Conservation (phyloP, 37 sponge, comb jelly and placozoan species). For the Tethya wilhelma region DNA sequence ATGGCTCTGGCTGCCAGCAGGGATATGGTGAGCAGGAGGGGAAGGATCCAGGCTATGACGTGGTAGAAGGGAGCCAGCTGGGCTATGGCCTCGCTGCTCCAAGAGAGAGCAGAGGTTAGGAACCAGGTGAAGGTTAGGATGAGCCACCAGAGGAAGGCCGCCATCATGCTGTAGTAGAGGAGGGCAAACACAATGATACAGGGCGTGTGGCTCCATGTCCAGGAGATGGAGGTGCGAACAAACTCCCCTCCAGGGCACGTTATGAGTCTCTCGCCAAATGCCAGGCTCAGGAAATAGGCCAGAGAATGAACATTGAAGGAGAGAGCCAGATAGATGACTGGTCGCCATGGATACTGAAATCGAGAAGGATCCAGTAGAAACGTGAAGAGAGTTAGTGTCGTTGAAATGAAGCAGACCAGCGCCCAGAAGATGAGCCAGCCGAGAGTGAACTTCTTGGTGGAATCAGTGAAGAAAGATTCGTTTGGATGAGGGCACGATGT, state of each 20-base stretch:
- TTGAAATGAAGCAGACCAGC: constrained; percentile 77
- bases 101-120: constrained; percentile 80
- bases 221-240: constrained; percentile 27
- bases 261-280: constrained; percentile 51
- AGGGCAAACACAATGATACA: constrained; percentile 66
- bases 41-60: constrained; percentile 74
- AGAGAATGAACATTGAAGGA: constrained; percentile 75
- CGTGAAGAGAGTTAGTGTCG: constrained; percentile 78
- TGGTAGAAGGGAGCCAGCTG: constrained; percentile 78
- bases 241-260: constrained; percentile 56
- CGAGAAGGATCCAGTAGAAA: constrained; percentile 77
- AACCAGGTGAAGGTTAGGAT: constrained; percentile 88
- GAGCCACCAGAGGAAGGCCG: constrained; percentile 90
- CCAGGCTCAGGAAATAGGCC: constrained; percentile 66
- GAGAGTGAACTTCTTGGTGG: constrained; percentile 47
- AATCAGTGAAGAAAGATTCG: constrained; percentile 50
- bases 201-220: constrained; percentile 67
- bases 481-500: constrained; percentile 31
- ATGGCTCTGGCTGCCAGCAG: constrained; percentile 57
- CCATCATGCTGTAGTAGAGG: constrained; percentile 81
- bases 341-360: constrained; percentile 92
- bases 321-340: constrained; percentile 81
- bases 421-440: constrained; percentile 83
- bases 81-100: constrained; percentile 88
- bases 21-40: constrained; percentile 70